Evolutionary conservation across 2,888 invertebrate genomes (phyloP), one percentile per base, ranked within the genome.

Genomic region (Drosophila histrio): DNA sequence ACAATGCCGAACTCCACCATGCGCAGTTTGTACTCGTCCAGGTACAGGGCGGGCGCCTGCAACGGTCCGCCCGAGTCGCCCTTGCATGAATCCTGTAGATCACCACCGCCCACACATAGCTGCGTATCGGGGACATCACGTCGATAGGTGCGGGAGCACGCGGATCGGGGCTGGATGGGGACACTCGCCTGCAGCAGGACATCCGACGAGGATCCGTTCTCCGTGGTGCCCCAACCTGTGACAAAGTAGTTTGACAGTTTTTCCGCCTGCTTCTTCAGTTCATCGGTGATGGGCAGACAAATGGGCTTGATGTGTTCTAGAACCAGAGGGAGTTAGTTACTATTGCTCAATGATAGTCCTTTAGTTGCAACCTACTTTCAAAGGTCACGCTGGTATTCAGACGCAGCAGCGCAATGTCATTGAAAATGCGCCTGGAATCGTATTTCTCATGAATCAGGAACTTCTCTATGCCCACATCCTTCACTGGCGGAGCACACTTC

Each of bases 1-100:
- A 95, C 95, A 0, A 95, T 90, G 4, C 95, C 95, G 50, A 79
- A 89, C 39, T 89, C 88, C 9, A 90, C 69, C 77, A 81, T 87
- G 13, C 85, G 79, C 13, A 74, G 58, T 9, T 73, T 70, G 13
- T 68, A 88, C 56, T 75, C 67, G 3, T 69, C 71, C 15, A 77
- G 11, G 26, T 77, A 81, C 1, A 58, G 62, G 0, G 76, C 80
- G 0, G 87, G 67, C 0, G 79, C 80, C 38, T 90, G 82, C 11
- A 90, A 56, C 0, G 90, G 90, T 0, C 90, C 90, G 0, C 90
- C 90, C 1, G 90, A 90, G 64, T 90, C 90, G 2, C 90, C 90
- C n/a, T 85, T 88, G 61, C 90, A 90, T 0, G 87, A 77, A 26
- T 90, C 90, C 36, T 86, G 78, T n/a, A 85, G 53, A 6, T 79